Base-by-base conservation (phyloP, 2,113 vertebrate genomes). In the Vireo altiloquus region DNA sequence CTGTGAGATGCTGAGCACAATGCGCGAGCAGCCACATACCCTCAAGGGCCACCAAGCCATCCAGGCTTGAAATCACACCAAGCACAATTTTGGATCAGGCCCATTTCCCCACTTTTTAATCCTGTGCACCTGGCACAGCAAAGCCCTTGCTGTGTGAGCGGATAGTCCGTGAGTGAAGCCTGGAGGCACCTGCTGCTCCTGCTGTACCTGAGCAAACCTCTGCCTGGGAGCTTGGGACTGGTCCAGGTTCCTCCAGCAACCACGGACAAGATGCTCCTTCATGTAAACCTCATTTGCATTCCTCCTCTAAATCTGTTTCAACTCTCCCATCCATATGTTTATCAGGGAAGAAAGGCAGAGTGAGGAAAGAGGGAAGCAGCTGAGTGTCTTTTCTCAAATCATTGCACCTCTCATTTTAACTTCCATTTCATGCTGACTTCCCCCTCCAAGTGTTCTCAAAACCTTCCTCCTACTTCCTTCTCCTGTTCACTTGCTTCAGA, bases 261-360 rank as follows among this genome's bases (percentile, higher is more conserved):
- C 11, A 64, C 0, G 4, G 81, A 72, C 77, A 74, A 65, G 89
- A 83, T 85, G 93, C 63, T 94, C 72, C 65, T 91, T 88, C 49
- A 4, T 56, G 63, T 53, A 94, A 95, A 90, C 85, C 64, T 94
- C 82, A 84, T 95, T 90, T 95, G 70, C 81, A 88, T 96, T 87
- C 90, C 95, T 64, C n/a, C 53, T 82, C 88, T 72, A 88, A 96
- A 95, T 94, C 87, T 92, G 12, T 93, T 96, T 95, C 82, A 69
- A 27, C 61, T 88, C 94, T 44, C 35, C 68, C 15, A 17, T 71
- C 65, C 46, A 3, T 79, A 72, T 75, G 70, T 83, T 96, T 92
- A 82, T 90, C 86, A 86, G 30, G 87, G 75, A 94, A 56, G 89
- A 90, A 87, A 92, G 14, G 37, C 65, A 81, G 78, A 77, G 70